Percentiles rank a stretch among this genome's conserved stretches.
Evolutionary conservation across 2,888 invertebrate species (phyloP).

Genomic region (Cheiracanthium punctorium): DNA sequence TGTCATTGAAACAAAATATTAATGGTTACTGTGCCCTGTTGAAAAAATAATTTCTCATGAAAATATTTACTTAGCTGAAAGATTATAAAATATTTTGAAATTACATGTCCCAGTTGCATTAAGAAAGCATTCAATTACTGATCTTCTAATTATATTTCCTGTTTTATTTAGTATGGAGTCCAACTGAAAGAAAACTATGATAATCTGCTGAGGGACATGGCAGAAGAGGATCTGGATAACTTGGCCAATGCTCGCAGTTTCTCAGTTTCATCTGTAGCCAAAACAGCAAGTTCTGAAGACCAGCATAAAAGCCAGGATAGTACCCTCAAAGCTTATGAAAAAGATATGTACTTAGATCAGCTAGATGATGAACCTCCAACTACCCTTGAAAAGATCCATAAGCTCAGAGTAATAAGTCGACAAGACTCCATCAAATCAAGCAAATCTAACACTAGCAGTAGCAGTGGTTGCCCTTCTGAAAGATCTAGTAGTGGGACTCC

Average conservation of each 20-base stretch:
- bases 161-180: slow-evolving; percentile 76
- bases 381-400: slow-evolving; percentile 64
- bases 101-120: too few relatives aligned
- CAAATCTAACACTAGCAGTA: slow-evolving; percentile 85
- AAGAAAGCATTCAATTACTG: too few relatives aligned
- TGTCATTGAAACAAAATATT: too few relatives aligned
- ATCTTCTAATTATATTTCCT: too few relatives aligned
- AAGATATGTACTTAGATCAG: slow-evolving; percentile 46
- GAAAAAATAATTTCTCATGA: too few relatives aligned
- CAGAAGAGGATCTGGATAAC: slow-evolving; percentile 88
- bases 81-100: too few relatives aligned
- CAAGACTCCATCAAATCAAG: slow-evolving; percentile 79
- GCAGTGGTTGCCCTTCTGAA: slow-evolving; percentile 82
- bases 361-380: slow-evolving; percentile 70
- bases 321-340: not conserved
- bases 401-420: slow-evolving; percentile 75
- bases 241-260: slow-evolving; percentile 89
- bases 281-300: slow-evolving; percentile 35
- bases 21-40: too few relatives aligned
- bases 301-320: slow-evolving; percentile 9
- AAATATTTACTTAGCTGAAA: too few relatives aligned
- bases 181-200: slow-evolving; percentile 90
- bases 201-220: slow-evolving; percentile 87
- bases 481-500: slow-evolving; percentile 70
- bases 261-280: slow-evolving; percentile 84